A percentile compares a stretch with the other conserved stretches of the same genome.
Evolutionary conservation across 2,888 invertebrate genomes (phyloP).

Genomic region (Cabera pusaria): DNA sequence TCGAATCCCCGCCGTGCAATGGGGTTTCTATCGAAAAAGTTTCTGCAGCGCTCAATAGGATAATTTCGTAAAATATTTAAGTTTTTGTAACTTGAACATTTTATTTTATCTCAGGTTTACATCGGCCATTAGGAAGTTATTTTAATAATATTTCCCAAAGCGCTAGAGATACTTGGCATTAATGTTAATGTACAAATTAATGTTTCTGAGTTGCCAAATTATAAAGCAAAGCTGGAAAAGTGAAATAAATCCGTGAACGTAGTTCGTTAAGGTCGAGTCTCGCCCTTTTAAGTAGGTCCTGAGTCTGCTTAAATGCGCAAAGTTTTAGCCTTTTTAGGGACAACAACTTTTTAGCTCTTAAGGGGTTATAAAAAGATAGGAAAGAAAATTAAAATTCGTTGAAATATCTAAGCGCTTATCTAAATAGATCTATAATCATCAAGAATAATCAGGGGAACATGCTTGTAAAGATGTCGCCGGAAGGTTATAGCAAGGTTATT

Average conservation of each 20-base stretch:
- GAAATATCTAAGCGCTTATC: slow-evolving; percentile 9
- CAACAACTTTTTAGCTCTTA: slow-evolving; percentile 32
- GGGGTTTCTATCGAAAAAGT: too few species aligned
- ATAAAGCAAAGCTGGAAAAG: slow-evolving; percentile 10
- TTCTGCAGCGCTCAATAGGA: too few species aligned
- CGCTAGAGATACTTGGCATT: neutral
- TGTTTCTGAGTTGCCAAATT: slow-evolving; percentile 12
- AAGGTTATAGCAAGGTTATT: too few species aligned
- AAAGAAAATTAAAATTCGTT: slow-evolving; percentile 22
- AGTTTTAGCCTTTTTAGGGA: slow-evolving; percentile 37
- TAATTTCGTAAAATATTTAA: too few species aligned
- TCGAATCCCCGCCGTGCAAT: too few species aligned
- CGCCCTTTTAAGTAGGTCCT: slow-evolving; percentile 17
- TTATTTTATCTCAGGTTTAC: too few species aligned
- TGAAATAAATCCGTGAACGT: slow-evolving; percentile 9
- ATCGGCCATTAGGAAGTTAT: too few species aligned
- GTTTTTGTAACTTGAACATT: too few species aligned
- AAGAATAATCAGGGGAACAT: too few species aligned
- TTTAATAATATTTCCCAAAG: too few species aligned
- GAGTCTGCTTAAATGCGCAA: slow-evolving; percentile 31
- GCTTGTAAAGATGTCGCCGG: too few species aligned
- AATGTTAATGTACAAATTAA: slow-evolving; percentile 13
- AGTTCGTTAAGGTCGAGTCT: slow-evolving; percentile 4
- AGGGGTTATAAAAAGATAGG: slow-evolving; percentile 20
- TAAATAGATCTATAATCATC: too few species aligned